Base-by-base conservation (phyloP, 2,113 vertebrate species). In the Steatornis caripensis region DNA sequence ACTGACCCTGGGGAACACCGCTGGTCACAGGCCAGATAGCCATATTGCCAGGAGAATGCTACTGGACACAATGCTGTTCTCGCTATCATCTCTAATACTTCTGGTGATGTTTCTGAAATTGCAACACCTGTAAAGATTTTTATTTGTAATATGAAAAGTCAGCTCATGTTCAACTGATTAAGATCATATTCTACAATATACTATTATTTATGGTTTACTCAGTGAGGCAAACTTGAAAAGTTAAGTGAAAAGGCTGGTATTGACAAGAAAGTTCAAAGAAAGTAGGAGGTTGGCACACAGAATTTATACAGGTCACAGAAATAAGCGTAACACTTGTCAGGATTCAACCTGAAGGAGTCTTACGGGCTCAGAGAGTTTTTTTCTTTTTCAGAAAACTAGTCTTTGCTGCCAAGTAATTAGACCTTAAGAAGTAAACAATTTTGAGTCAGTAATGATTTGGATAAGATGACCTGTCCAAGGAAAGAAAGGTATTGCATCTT, bases 131-230 rank as follows among this genome's bases (percentile, higher is more conserved):
- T n/a, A 22, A 68, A n/a, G 13, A 18, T 48, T 39, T 77, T 37
- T 62, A 10, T 39, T 34, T 39, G 11, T 39, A 10, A 16, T 29
- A 10, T 3, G 6, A 22, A 10, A 74, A 72, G n/a, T 49, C 27
- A 61, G 12, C 51, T 80, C 22, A 37, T 24, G 12, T 51, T 68
- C 15, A 68, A 1, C 23, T 71, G 2, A 27, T 22, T 10, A 39
- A 54, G 11, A 1, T 45, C 14, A 0, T 0, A 4, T 58, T 66
- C 24, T 57, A 0, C 1, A 1, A 0, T 2, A 6, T 69, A 6
- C 32, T 53, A 0, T 8, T 61, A 17, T 51, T 72, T 37, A 20
- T 32, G 30, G 39, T 41, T 51, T 8, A 8, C 12, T 62, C 9
- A 7, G 18, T 16, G 62, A 51, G 9, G 20, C 22, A 6, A 55